phyloP scores from a whole-genome alignment of 2,113 vertebrate species.

The Anseranas semipalmata region DNA sequence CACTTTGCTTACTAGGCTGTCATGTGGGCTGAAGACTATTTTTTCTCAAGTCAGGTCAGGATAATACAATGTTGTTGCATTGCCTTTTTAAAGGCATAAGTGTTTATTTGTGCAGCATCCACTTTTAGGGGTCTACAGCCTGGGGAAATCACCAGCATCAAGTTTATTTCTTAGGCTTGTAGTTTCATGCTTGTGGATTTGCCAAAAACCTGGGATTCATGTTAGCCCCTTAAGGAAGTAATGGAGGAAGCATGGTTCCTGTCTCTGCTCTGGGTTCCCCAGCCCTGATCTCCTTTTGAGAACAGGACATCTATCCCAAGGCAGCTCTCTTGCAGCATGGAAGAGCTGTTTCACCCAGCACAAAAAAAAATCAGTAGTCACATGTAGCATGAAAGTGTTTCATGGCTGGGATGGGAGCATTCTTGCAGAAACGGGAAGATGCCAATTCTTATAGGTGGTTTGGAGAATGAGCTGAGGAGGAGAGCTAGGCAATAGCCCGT shows the following conservation, averaged over 20 bases:
- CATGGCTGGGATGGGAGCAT: neutral
- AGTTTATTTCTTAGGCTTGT: neutral
- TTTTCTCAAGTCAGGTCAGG: neutral
- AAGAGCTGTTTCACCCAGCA: neutral
- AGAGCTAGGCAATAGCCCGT: neutral
- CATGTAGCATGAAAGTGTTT: neutral
- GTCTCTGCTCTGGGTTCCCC: neutral
- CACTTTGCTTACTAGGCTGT: neutral
- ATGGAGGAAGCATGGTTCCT: neutral
- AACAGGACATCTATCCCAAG: neutral
- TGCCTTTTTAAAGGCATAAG: neutral
- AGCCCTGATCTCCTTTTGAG: neutral
- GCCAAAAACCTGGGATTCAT: neutral
- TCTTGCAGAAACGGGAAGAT: neutral
- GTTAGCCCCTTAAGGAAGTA: neutral
- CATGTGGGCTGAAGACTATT: neutral
- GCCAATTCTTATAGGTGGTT: neutral
- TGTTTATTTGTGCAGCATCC: neutral
- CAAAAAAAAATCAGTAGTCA: accelerated
- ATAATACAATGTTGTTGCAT: neutral
- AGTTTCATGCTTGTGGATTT: neutral
- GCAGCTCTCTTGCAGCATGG: neutral
- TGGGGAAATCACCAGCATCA: neutral
- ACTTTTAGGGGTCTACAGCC: neutral
- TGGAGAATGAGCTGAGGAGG: neutral